Evolutionary conservation across 2,113 vertebrate genomes (phyloP).

Genomic region (Calcarius ornatus): DNA sequence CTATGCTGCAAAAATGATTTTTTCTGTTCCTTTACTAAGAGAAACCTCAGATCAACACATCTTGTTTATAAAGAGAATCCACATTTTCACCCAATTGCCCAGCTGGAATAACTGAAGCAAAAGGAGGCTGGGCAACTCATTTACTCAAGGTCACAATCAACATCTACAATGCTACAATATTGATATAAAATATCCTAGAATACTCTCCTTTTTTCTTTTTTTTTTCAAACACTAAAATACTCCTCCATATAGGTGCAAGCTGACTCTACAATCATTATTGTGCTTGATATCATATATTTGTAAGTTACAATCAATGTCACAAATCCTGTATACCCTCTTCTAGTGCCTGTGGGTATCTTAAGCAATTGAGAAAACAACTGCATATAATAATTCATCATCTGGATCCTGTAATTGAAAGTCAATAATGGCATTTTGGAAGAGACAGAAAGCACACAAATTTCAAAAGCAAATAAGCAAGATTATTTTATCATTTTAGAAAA

Average conservation of each 20-base stretch:
- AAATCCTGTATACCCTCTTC: background rate
- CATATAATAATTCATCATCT: background rate
- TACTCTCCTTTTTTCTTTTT: background rate
- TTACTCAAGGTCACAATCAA: background rate
- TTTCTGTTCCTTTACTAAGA: background rate
- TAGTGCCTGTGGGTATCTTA: background rate
- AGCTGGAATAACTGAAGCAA: conserved; percentile 10
- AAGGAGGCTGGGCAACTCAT: conserved; percentile 1
- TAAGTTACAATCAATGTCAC: background rate
- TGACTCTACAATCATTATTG: background rate
- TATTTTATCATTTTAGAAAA: background rate
- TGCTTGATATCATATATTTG: background rate
- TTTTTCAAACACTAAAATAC: background rate
- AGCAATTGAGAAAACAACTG: background rate
- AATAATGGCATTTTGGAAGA: background rate
- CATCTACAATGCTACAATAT: background rate
- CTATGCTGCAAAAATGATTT: background rate
- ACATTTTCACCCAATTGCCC: background rate
- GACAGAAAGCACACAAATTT: background rate
- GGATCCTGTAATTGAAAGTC: background rate
- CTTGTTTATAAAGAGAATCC: background rate
- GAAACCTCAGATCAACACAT: conserved; percentile 9
- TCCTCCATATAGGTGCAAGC: background rate
- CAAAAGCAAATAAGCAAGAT: background rate
- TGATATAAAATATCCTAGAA: background rate